Conservation (phyloP, 2,888 invertebrate genomes). For the Pilophorus perplexus region DNA sequence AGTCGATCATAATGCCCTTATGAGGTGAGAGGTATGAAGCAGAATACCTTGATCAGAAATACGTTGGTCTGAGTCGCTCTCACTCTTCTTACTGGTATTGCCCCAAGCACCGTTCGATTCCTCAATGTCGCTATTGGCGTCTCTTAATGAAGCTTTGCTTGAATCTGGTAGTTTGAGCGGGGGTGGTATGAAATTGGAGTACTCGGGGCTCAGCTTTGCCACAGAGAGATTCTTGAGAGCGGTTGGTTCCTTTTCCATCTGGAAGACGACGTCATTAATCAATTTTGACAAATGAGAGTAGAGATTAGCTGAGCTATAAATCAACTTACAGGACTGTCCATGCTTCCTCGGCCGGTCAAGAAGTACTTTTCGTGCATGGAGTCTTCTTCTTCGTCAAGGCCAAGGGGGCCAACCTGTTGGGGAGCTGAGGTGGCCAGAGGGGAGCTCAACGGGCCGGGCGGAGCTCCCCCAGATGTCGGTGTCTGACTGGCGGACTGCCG, state of each 20-base stretch:
- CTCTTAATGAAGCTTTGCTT: constrained; percentile 39
- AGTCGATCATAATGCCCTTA: too few relatives aligned
- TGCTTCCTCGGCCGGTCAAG: constrained; percentile 57
- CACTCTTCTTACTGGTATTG: constrained; percentile 42
- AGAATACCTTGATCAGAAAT: constrained; percentile 19
- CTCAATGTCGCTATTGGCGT: constrained; percentile 45
- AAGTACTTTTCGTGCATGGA: constrained; percentile 81
- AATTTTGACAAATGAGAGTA: too few relatives aligned
- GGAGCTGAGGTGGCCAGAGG: constrained; percentile 38
- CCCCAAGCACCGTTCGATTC: constrained; percentile 46
- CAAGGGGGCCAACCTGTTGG: constrained; percentile 35
- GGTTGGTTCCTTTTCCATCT: constrained; percentile 45
- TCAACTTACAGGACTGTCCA: constrained; percentile 53
- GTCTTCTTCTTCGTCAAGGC: constrained; percentile 61
- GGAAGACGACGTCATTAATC: too few relatives aligned
- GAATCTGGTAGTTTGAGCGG: constrained; percentile 46
- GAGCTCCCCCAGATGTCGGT: constrained; percentile 18
- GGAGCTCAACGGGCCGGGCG: constrained; percentile 4
- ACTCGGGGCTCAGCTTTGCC: constrained; percentile 49
- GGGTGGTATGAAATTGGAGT: constrained; percentile 50
- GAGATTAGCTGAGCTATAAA: not conserved
- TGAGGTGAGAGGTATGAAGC: too few relatives aligned
- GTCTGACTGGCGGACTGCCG: constrained; percentile 38
- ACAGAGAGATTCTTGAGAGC: constrained; percentile 40
- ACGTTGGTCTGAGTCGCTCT: constrained; percentile 44